Evolutionary conservation across 2,797 vertebrate genomes (phyloP).

Genomic region (Lithobates pipiens): DNA sequence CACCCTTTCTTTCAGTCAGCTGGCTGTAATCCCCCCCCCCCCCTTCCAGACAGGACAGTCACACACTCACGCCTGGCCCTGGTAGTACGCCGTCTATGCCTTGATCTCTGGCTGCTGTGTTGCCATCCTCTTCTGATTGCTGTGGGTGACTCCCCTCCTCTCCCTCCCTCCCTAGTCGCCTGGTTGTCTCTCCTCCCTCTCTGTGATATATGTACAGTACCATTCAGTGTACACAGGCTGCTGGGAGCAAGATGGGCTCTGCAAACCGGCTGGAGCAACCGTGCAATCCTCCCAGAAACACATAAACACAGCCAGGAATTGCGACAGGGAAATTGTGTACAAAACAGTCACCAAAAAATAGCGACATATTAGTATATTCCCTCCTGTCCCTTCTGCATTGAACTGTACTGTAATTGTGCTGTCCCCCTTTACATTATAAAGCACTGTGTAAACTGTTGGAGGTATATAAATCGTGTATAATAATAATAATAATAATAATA

Average conservation of each 20-base stretch:
- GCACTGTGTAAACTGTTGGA: no score
- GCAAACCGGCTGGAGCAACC: neutral
- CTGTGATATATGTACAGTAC: conserved; percentile 28
- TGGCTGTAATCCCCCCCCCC: neutral
- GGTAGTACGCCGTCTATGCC: conserved; percentile 10
- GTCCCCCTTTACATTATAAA: no score
- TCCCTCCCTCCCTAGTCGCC: conserved; percentile 34
- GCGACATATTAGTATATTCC: no score
- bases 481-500: no score
- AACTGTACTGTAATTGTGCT: no score
- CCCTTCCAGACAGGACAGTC: conserved; percentile 26
- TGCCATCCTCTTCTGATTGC: conserved; percentile 41
- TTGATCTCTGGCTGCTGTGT: conserved; percentile 25
- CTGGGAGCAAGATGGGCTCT: neutral
- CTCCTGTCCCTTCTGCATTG: no score
- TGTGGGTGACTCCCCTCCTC: conserved; percentile 40
- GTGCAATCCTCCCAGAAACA: neutral
- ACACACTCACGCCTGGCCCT: conserved; percentile 14
- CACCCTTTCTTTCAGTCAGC: neutral
- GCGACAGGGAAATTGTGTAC: no score
- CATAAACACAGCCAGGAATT: no score
- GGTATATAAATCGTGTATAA: no score
- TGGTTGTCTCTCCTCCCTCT: conserved; percentile 26
- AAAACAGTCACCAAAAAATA: no score
- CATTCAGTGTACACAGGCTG: neutral